Base-by-base conservation (phyloP, 2,797 vertebrate species). In the Odontamblyopus rebecca region DNA sequence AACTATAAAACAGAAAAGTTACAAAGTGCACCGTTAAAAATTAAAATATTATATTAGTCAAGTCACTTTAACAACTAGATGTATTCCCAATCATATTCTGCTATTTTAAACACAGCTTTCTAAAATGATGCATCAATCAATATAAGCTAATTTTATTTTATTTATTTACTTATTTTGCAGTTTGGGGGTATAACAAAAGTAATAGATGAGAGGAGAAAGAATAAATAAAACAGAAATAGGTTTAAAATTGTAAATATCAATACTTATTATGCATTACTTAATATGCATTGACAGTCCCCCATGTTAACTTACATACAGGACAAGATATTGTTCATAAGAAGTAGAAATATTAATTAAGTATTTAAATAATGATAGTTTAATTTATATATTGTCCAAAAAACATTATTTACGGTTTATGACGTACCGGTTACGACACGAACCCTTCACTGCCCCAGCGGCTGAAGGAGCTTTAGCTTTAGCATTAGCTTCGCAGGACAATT, bases 391-490 rank as follows among this genome's bases (percentile, higher is more conserved):
- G 13, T 3, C 44, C 6, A 61, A 11, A 26, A 38, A 38, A 38
- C 35, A 9, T 38, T 38, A 38, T 38, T 38, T 65, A 50, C 26
- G 6, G 15, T 48, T 30, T 5, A 30, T 53, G 48, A 67, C 64
- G 64, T 51, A 48, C 12, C 4, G 23, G 26, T 54, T 59, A 69
- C 41, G 66, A 38, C 70, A 59, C 15, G 19, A 53, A 30, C 41
- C 5, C 23, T 4, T 50, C 64, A 16, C 30, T 32, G 2, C 4
- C 59, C 23, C 27, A 18, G 1, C 16, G 48, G 27, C 65, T 53
- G 48, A 32, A 32, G 64, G 6, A 54, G 70, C 61, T 16, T 61
- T 74, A 50, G 61, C 68, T 12, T 68, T 71, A 68, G 66, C 48
- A 18, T 32, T 62, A 62, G 61, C 61, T 27, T 19, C 11, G 6